phyloP scores from a whole-genome alignment of 2,113 vertebrate species.

The Ptilorrhoa leucosticta region DNA sequence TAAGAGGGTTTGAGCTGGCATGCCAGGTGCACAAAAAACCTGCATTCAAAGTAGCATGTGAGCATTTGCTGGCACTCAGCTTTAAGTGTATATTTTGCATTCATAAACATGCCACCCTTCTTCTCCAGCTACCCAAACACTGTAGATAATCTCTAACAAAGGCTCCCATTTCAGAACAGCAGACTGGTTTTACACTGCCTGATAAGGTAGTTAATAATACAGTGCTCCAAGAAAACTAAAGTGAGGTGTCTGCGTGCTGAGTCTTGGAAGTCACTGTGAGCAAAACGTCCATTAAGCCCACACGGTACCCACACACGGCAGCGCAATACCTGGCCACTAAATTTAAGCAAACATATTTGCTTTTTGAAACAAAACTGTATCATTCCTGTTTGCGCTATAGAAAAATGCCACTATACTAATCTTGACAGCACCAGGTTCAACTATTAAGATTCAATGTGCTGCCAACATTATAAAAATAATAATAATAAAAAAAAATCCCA shows the following conservation, averaged over 20 bases:
- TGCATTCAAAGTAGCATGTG: constrained; percentile 20
- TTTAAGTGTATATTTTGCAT: constrained; percentile 36
- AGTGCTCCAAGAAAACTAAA: not conserved
- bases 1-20: not conserved
- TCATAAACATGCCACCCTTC: constrained; percentile 40
- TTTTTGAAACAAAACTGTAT: not conserved
- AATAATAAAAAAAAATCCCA: not conserved
- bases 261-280: not conserved
- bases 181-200: not conserved
- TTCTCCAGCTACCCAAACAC: constrained; percentile 32
- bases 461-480: constrained; percentile 41
- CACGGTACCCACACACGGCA: not conserved
- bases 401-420: constrained; percentile 23
- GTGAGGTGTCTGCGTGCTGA: fast-evolving
- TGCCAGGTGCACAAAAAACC: constrained; percentile 47
- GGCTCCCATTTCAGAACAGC: not conserved
- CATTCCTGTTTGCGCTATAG: not conserved
- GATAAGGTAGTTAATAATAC: not conserved
- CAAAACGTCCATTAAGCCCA: not conserved
- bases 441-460: constrained; percentile 54
- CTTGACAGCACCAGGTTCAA: not conserved
- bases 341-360: constrained; percentile 30
- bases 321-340: not conserved
- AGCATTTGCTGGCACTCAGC: constrained; percentile 18
- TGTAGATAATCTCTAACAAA: constrained; percentile 33